phyloP scores from a whole-genome alignment of 2,888 invertebrate species.

The Drosophila bunnanda region DNA sequence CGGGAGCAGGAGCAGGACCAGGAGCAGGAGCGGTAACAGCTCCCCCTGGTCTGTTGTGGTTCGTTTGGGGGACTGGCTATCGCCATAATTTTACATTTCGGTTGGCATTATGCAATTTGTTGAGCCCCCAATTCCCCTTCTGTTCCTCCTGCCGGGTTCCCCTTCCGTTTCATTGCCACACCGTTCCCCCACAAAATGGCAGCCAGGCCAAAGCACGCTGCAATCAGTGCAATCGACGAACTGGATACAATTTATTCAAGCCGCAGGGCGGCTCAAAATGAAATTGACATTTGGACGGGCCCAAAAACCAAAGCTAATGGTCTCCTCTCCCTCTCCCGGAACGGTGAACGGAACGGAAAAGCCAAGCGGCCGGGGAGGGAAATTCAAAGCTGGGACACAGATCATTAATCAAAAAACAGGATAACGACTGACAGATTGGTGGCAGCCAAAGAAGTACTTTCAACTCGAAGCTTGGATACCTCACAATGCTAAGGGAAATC shows the following conservation, averaged over 20 bases:
- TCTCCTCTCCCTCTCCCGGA: constrained; percentile 13
- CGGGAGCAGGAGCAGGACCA: not conserved
- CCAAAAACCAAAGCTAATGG: constrained; percentile 30
- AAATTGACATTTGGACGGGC: constrained; percentile 64
- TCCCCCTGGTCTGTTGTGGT: constrained; percentile 9
- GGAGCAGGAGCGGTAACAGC: not conserved
- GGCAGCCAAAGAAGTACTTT: not conserved
- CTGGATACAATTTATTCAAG: constrained; percentile 38
- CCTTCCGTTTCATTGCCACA: constrained; percentile 1
- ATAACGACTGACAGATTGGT: constrained; percentile 12
- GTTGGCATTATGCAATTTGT: constrained; percentile 33
- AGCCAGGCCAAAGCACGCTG: not conserved
- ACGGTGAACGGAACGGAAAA: constrained; percentile 1
- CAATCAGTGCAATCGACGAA: constrained; percentile 41
- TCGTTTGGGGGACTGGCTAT: constrained; percentile 6
- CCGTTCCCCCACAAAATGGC: constrained; percentile 2
- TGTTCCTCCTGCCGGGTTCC: not conserved
- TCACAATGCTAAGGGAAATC: not conserved
- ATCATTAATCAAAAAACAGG: constrained; percentile 41
- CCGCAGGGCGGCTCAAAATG: constrained; percentile 39
- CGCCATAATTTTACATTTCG: constrained; percentile 40
- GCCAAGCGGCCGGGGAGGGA: not conserved
- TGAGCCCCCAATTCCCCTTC: not conserved
- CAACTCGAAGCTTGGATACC: constrained; percentile 1
- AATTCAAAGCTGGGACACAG: constrained; percentile 13